phyloP scores from a whole-genome alignment of 1,140 invertebrate genomes.

The Caenorhabditis elegans region DNA sequence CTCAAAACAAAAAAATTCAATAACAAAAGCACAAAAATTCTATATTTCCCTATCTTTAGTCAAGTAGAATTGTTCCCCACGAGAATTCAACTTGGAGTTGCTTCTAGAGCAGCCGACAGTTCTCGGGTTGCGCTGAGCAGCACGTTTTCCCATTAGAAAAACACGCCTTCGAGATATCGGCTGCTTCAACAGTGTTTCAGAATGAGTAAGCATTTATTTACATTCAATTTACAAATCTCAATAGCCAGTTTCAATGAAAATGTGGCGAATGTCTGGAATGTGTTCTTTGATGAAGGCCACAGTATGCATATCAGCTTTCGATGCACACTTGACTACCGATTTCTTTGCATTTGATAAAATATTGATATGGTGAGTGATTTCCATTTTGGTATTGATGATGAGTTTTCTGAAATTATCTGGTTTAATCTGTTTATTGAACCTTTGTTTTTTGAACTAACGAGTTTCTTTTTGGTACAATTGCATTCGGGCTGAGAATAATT shows the following conservation, averaged over 20 bases:
- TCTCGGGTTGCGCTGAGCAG: no score
- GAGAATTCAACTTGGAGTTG: no score
- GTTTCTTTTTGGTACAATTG: background rate
- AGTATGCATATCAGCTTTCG: background rate
- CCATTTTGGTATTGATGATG: background rate
- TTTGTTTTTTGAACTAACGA: background rate
- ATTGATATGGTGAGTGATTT: background rate
- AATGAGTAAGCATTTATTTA: background rate
- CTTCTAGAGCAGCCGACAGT: no score
- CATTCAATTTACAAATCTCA: background rate
- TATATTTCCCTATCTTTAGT: no score
- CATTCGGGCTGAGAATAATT: background rate
- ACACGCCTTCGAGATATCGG: no score
- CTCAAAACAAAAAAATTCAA: no score
- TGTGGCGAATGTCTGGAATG: background rate
- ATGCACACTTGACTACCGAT: background rate
- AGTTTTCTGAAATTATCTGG: conserved; percentile 1
- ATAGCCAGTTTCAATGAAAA: background rate
- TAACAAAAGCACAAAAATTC: no score
- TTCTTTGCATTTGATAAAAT: background rate
- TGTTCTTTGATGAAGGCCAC: background rate
- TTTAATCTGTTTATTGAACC: background rate
- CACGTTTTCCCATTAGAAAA: no score
- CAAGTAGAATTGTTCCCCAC: no score
- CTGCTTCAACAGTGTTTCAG: no score